Conservation (phyloP, 1,140 invertebrate species). For the Bombus soroeensis region DNA sequence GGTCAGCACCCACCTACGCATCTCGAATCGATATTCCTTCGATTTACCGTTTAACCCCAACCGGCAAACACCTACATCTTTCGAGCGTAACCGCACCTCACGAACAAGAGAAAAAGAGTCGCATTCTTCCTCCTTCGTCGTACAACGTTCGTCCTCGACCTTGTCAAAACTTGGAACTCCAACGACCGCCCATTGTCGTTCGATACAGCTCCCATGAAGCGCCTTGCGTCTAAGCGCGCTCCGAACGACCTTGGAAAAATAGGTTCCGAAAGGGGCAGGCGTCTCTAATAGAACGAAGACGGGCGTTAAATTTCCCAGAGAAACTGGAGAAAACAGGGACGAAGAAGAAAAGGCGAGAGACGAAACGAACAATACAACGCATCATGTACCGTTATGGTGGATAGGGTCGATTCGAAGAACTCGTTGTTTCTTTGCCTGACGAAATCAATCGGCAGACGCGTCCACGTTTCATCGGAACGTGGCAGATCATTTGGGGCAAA, state of each 20-base stretch:
- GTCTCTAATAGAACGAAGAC: background rate
- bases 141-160: background rate
- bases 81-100: conserved; percentile 21
- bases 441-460: background rate
- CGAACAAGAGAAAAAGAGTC: background rate
- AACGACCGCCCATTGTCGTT: background rate
- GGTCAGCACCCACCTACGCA: conserved; percentile 79
- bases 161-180: background rate
- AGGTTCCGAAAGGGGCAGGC: background rate
- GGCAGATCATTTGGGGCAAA: too few relatives aligned
- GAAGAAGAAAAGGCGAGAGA: background rate
- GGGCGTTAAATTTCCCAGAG: background rate
- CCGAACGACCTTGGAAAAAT: conserved; percentile 4
- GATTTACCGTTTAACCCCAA: conserved; percentile 47
- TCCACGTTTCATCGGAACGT: too few relatives aligned
- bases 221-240: background rate
- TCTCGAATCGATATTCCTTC: conserved; percentile 70
- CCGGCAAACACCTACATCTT: conserved; percentile 43
- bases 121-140: background rate
- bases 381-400: background rate
- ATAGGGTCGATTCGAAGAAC: accelerated
- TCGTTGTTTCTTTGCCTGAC: too few relatives aligned
- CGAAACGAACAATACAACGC: background rate
- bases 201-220: conserved; percentile 18
- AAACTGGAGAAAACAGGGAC: too few relatives aligned